Conservation (phyloP, 2,113 vertebrate genomes). For the Takifugu bimaculatus region DNA sequence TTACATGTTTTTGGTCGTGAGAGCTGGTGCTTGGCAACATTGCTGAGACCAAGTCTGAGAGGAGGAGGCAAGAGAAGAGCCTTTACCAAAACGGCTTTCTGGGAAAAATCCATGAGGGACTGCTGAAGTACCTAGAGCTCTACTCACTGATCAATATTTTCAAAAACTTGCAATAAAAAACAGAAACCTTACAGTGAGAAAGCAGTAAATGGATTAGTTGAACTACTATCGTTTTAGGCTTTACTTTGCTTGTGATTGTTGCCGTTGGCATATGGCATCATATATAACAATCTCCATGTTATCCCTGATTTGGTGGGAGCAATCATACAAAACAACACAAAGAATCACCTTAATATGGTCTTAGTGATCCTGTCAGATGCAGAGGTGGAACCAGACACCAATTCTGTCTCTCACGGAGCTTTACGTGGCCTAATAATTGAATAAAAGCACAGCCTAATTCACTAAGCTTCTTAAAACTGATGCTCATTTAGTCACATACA, state of each 20-base stretch:
- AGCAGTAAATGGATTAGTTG: no score
- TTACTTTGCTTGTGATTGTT: no score
- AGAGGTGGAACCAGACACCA: slow-evolving; percentile 33
- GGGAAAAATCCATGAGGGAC: no score
- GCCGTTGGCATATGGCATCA: no score
- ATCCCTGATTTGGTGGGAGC: background rate
- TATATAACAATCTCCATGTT: no score
- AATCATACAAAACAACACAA: background rate
- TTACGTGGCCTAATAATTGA: slow-evolving; percentile 34
- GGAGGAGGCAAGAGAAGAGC: background rate
- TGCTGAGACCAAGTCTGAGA: background rate
- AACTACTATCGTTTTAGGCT: no score
- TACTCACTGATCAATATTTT: no score
- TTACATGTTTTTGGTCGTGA: background rate
- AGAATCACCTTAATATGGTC: slow-evolving; percentile 3
- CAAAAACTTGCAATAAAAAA: no score
- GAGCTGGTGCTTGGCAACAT: background rate
- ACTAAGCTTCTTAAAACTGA: slow-evolving; percentile 52
- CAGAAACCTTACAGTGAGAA: no score
- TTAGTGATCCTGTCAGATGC: slow-evolving; percentile 11
- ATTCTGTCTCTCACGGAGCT: slow-evolving; percentile 53
- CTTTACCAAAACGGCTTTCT: background rate
- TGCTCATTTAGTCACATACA: slow-evolving; percentile 11
- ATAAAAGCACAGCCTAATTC: slow-evolving; percentile 58
- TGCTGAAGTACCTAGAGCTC: no score